Base-by-base conservation (phyloP, 2,888 invertebrate genomes). In the Leucophenga montana region DNA sequence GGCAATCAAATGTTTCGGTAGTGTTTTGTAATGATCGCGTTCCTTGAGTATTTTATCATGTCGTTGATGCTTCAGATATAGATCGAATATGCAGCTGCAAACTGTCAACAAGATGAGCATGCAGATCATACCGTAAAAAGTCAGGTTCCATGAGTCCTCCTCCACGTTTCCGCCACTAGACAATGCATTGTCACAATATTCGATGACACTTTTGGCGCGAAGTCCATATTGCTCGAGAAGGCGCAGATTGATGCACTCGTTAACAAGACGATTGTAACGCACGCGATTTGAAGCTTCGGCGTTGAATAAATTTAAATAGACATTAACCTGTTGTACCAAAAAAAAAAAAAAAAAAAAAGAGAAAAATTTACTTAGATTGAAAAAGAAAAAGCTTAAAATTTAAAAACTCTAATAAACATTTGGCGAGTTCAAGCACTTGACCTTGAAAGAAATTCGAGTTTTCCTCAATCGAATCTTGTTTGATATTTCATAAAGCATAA, bases 181-280 rank as follows among this genome's bases (percentile, higher is more conserved):
- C 14, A 69, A 66, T 65, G 75, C 77, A 1, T 77, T 77, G 62
- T 85, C 79, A 68, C 86, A 86, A 74, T 86, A 86, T 69, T 86
- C 85, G 65, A 86, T 77, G 6, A 84, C 78, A 66, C 85, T 86
- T 50, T 80, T 80, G 48, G 86, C 85, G 27, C 62, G 75, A 53
- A 86, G 68, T 3, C 74, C 79, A 56, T 75, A 78, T 39, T 72
- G 77, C 18, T 72, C 71, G 48, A 71, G 68, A 66, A 86, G 73
- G 53, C 83, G 81, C 76, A 81, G 75, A 72, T 86, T 86, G n/a
- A 86, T 73, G 65, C 86, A 86, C 73, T 78, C 76, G 73, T 86
- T 86, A 31, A 79, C 72, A 3, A 86, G 71, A 3, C 66, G 75
- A 73, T 86, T 84, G n/a, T 78, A 82, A 3, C 73, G 82, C 31